These are phyloP conservation scores for Gymnogyps californianus DNA, from an alignment of 2,113 vertebrate species.

Conservation along the genomic window DNA sequence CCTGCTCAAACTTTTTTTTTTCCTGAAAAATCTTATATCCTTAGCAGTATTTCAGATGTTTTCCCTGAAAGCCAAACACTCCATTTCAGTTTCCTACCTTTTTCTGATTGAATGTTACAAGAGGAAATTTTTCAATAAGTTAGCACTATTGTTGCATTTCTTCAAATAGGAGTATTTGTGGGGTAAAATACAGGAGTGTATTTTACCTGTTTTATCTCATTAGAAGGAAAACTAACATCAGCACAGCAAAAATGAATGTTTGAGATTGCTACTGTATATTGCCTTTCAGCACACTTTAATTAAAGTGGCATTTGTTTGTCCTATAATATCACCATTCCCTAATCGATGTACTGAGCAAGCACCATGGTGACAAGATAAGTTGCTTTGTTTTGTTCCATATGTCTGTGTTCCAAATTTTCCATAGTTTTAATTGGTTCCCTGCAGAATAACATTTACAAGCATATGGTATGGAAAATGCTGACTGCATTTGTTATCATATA, in stretches of 20 bases:
- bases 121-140: not conserved
- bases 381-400: constrained; percentile 81
- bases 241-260: not conserved
- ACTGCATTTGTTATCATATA: constrained; percentile 78
- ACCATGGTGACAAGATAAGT: constrained; percentile 80
- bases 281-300: constrained; percentile 65
- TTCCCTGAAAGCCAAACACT: not conserved
- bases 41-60: not conserved
- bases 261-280: not conserved
- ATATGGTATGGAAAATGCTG: constrained; percentile 84
- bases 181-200: not conserved
- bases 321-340: constrained; percentile 67
- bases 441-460: constrained; percentile 82
- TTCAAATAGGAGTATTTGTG: not conserved
- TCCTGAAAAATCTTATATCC: not conserved
- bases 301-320: constrained; percentile 73
- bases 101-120: not conserved
- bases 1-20: not conserved
- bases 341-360: constrained; percentile 80
- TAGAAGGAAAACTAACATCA: constrained; percentile 23
- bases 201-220: not conserved
- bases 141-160: not conserved
- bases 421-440: constrained; percentile 91
- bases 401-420: constrained; percentile 85
- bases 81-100: not conserved